Base-by-base conservation (phyloP, 2,888 invertebrate species). In the Odontothrips loti region DNA sequence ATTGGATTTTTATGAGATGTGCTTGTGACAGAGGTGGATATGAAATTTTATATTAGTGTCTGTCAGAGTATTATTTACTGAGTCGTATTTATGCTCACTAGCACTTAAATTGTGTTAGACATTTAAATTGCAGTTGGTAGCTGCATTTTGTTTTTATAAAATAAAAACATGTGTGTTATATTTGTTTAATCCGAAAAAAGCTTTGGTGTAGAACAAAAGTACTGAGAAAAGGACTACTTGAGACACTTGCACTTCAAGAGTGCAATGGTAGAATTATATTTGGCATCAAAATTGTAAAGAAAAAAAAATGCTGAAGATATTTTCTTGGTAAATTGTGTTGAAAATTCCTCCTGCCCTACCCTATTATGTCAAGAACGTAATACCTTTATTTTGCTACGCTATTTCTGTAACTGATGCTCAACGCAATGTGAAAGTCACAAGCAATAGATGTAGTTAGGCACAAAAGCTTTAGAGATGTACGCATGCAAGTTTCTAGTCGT, bases 401-500 rank as follows among this genome's bases (percentile, higher is more conserved):
- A 17, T 58, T 58, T 1, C n/a, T 58, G 58, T 58, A 58, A 58
- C 8, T 58, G 58, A 17, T 58, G 17, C 20, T 58, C 58, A 58
- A 20, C 0, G 11, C 15, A 17, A 58, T 20, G 58, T 20, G 17
- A 58, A n/a, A 17, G 20, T 20, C n/a, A 58, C 23, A 75, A 27
- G 9, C 23, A 12, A 27, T 10, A 1, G 27, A 12, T 4, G 3
- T 43, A 58, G 15, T 20, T 58, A 58, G 17, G 20, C 58, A 58
- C n/a, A 58, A 12, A 75, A 27, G 10, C 23, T 27, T 27, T 10
- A 1, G 27, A 12, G 23, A 12, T 27, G 23, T 75, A 75, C 6
- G 68, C 23, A 27, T 75, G 68, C 68, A 75, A 75, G 68, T 75
- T 75, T 75, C 68, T 75, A 75, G 68, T 75, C 68, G 23, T 75